phyloP scores from a whole-genome alignment of 2,113 vertebrate species.

The Cryptomyrus ogoouensis region DNA sequence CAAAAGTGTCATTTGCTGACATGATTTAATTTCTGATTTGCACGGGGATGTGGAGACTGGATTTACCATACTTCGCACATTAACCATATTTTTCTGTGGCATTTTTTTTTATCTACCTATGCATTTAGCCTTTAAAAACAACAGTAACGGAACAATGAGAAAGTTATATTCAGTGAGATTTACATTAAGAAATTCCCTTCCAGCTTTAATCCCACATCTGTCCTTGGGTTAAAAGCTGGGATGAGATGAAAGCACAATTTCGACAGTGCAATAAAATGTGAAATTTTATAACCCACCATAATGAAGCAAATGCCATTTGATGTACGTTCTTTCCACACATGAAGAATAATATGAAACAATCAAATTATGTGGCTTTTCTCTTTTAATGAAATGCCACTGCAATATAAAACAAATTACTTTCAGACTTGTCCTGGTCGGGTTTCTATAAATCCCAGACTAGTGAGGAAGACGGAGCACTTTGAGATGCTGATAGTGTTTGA shows the following conservation, averaged over 20 bases:
- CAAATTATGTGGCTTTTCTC: not conserved
- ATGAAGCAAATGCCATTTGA: not conserved
- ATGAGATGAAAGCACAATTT: not conserved
- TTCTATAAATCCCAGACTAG: not conserved
- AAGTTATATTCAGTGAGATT: not conserved
- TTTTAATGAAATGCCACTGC: slow-evolving; percentile 4
- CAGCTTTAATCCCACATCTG: not conserved
- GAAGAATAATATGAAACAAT: not conserved
- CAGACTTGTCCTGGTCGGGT: not conserved
- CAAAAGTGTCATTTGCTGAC: not conserved
- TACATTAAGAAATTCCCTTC: not conserved
- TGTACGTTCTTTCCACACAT: not conserved
- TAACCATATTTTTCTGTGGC: not conserved
- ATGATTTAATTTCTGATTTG: not conserved
- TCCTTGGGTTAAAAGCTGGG: not conserved
- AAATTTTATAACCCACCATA: not conserved
- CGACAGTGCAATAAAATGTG: not conserved
- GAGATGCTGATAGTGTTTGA: not conserved
- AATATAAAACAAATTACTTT: not conserved
- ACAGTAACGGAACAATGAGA: not conserved
- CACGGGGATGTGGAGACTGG: not conserved
- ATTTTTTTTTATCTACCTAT: not conserved
- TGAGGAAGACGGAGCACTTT: not conserved
- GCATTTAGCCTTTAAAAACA: not conserved
- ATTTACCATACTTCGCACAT: not conserved